Evolutionary conservation across 2,113 vertebrate genomes (phyloP).

Genomic region (Rhadina sibilatrix): DNA sequence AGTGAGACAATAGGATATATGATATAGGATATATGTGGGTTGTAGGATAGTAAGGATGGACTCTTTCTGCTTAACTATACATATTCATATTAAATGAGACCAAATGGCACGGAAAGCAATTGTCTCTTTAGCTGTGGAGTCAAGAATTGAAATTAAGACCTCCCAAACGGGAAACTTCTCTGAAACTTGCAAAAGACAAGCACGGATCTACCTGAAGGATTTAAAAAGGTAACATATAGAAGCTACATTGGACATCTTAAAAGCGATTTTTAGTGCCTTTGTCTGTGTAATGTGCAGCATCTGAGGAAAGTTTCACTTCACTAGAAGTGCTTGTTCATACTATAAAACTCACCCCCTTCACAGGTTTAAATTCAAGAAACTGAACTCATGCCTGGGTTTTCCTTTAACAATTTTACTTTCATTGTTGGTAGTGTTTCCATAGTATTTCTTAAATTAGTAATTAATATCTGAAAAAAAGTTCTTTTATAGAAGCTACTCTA

Average conservation of each 20-base stretch:
- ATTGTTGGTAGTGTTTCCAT: background rate
- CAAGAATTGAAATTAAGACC: background rate
- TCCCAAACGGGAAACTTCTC: background rate
- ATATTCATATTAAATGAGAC: background rate
- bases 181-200: background rate
- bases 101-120: background rate
- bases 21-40: rapidly evolving
- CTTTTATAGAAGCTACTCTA: background rate
- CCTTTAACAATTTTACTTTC: background rate
- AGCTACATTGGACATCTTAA: background rate
- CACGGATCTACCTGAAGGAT: background rate
- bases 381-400: background rate
- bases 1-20: too few species aligned
- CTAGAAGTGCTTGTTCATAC: background rate
- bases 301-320: background rate
- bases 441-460: background rate
- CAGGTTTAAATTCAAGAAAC: background rate
- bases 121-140: background rate
- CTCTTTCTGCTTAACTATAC: background rate
- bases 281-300: background rate
- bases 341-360: background rate
- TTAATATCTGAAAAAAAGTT: background rate
- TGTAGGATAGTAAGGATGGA: background rate
- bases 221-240: background rate
- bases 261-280: background rate